Conservation (phyloP, 2,113 vertebrate species). For the Tyto alba region DNA sequence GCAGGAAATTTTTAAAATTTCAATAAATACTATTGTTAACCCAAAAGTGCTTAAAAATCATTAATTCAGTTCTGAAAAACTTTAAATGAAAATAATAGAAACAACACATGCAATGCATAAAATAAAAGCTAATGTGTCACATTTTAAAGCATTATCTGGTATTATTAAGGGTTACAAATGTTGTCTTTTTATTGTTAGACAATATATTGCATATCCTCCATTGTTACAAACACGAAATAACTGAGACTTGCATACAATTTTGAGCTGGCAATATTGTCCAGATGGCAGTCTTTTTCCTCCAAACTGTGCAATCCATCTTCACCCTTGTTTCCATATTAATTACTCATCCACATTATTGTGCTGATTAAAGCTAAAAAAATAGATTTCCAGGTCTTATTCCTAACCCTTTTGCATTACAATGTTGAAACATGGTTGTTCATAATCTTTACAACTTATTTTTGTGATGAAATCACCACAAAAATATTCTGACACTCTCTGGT, state of each 20-base stretch:
- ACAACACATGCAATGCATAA: neutral
- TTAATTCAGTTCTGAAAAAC: neutral
- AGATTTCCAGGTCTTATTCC: neutral
- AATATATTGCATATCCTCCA: neutral
- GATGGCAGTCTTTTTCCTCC: constrained; percentile 4
- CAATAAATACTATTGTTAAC: neutral
- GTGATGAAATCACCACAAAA: neutral
- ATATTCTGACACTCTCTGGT: neutral
- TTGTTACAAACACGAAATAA: neutral
- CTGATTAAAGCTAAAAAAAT: neutral
- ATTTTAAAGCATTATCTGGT: neutral
- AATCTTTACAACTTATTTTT: neutral
- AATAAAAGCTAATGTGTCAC: neutral
- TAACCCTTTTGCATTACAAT: neutral
- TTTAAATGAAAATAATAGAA: neutral
- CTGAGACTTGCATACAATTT: neutral
- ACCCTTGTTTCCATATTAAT: constrained; percentile 6
- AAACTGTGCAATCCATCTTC: constrained; percentile 2
- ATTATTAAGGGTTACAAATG: neutral
- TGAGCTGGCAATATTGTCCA: neutral
- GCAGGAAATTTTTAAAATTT: neutral
- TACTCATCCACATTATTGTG: neutral
- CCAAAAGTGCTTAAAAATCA: neutral
- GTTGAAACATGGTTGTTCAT: neutral
- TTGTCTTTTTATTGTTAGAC: neutral